Base-by-base conservation (phyloP, 2,888 invertebrate genomes). In the Hydroisotoma schaefferi region DNA sequence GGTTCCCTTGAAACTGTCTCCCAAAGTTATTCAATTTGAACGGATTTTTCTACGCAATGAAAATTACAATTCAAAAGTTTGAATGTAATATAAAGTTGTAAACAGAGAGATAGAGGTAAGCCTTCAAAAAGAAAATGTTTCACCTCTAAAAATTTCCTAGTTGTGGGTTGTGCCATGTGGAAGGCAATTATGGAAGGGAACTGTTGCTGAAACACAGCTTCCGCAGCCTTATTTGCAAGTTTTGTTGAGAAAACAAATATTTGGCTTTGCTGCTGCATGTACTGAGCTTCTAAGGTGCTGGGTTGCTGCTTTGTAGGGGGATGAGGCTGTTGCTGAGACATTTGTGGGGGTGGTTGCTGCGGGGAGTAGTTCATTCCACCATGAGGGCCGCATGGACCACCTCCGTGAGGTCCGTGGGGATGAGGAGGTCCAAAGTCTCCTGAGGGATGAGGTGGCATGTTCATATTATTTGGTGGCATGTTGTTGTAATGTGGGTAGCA, bases 231-330 rank as follows among this genome's bases (percentile, higher is more conserved):
- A 78, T 97, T 97, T 2, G 95, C 97, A 78, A 94, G 80, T 74
- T 87, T 81, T 8, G 97, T 95, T 23, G 94, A 92, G 81, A 97
- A 97, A 73, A 97, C 95, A 83, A 94, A 97, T 77, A 97, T 93
- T 79, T 95, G 94, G 80, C 92, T 94, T 80, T 95, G 94, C 79
- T 97, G 94, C 80, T 94, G 92, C 88, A 88, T 87, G 74, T 88
- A 88, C 75, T 86, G 86, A 69, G 89, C 88, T 81, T 90, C 90
- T 83, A 89, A 87, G 67, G 87, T 86, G 53, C 74, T 73, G 69
- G 85, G 84, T 71, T 81, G 80, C 72, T 87, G 87, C 76, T 88
- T 89, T 18, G 70, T 71, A 2, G 63, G 59, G 10, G 65, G 61
- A 22, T 57, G 57, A 5, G 65, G 63, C 22, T 46, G 53, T 47